Base-by-base conservation (phyloP, 2,113 vertebrate genomes). In the Geococcyx californianus region DNA sequence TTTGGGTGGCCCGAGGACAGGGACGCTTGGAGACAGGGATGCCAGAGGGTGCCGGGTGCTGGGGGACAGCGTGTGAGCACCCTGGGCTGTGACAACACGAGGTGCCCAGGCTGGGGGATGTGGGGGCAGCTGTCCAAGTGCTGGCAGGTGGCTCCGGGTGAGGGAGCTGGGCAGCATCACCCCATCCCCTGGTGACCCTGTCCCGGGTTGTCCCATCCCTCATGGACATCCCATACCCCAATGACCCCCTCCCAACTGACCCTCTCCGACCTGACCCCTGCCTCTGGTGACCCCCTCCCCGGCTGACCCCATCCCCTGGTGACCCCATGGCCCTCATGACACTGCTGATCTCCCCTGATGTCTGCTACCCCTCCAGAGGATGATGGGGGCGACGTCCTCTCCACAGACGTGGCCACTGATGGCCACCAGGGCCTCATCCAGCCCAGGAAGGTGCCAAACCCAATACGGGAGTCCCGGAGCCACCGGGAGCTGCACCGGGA, bases 401-500 rank as follows among this genome's bases (percentile, higher is more conserved):
- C 70, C 58, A n/a, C 1, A 26, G 92, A 42, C 86, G 81, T 73
- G 54, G 89, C 64, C 69, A 69, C 91, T 9, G 90, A 87, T 56
- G 85, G 45, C 84, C 34, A 82, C 11, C 83, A 93, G 44, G 80
- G 49, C 20, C 78, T 89, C 49, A 66, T 82, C 86, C 96, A 94
- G n/a, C 90, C 96, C 66, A 95, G 90, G 75, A 98, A 97, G 76
- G 86, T 98, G 69, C 97, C 97, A 25, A 97, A 98, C 70, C 97
- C 91, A 0, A 82, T 96, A 5, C 24, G 28, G n/a, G 98, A 98
- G 44, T 87, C 84, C 10, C 92, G 84, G 10, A 98, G 93, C 74
- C 97, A 98, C 79, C 94, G 94, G 76, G 97, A 98, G 76, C 96
- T 98, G 78, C 98, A 98, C 85, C 90, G 96, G 19, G 98, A 99